A percentile compares a stretch with the other conserved stretches of the same genome.
These are phyloP conservation scores for Cuculus canorus DNA, from an alignment of 2,797 vertebrate species.

Conservation along the genomic window DNA sequence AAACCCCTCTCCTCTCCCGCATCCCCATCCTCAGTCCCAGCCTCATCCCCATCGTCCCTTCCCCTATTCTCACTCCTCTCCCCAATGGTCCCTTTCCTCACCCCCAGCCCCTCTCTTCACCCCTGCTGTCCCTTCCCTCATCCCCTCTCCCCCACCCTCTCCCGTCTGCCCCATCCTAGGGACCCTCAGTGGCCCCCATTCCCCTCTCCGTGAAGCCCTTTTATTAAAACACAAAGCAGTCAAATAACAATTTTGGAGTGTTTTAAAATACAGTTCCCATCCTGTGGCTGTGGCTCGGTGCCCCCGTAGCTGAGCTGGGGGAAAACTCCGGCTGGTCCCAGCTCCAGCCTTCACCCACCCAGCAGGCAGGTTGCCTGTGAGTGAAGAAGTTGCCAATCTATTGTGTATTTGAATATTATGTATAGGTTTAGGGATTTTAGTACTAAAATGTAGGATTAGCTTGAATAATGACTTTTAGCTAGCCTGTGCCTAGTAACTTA, in stretches of 20 bases:
- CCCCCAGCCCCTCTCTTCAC: neutral
- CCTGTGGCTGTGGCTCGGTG: rapidly evolving
- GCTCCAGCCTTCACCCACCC: neutral
- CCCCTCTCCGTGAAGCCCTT: rapidly evolving
- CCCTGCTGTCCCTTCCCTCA: neutral
- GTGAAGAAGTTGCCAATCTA: too few species aligned
- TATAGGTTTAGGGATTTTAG: too few species aligned
- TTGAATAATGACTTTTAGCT: too few species aligned
- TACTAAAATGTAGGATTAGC: too few species aligned
- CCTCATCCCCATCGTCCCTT: neutral
- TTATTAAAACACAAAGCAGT: neutral
- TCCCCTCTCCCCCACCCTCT: neutral
- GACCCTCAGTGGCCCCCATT: neutral
- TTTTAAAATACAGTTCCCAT: neutral
- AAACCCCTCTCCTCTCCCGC: too few species aligned
- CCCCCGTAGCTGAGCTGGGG: rapidly evolving
- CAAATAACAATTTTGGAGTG: neutral
- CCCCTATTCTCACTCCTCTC: too few species aligned
- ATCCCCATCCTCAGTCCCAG: too few species aligned
- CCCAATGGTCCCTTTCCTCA: too few species aligned
- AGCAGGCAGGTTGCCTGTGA: rapidly evolving
- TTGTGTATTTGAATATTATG: too few species aligned
- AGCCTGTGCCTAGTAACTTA: too few species aligned
- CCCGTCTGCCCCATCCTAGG: too few species aligned
- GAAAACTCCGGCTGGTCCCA: neutral